phyloP scores from a whole-genome alignment of 1,140 invertebrate species.

The Nephotettix cincticeps region DNA sequence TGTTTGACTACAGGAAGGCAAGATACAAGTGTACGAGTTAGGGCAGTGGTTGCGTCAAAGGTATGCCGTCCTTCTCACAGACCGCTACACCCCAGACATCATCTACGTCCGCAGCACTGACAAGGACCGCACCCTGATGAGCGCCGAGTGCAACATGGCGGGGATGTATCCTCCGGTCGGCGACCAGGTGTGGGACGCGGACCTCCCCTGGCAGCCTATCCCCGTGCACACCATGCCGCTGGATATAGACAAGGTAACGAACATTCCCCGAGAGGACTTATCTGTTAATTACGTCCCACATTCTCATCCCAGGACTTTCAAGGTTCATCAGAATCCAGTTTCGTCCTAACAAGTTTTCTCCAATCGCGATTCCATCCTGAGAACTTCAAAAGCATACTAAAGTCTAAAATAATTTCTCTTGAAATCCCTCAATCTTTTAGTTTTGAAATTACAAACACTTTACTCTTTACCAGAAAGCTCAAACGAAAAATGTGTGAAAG shows the following conservation, averaged over 20 bases:
- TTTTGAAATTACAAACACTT: too few species aligned
- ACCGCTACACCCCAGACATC: slow-evolving; percentile 50
- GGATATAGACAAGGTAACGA: slow-evolving; percentile 60
- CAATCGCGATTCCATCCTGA: too few species aligned
- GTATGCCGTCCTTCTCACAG: slow-evolving; percentile 55
- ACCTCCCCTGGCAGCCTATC: slow-evolving; percentile 84
- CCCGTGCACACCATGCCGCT: slow-evolving; percentile 78
- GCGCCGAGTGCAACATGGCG: slow-evolving; percentile 79
- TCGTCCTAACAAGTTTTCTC: too few species aligned
- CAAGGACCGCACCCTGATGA: slow-evolving; percentile 87
- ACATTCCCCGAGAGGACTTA: too few species aligned
- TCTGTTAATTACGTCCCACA: too few species aligned
- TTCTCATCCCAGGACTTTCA: too few species aligned
- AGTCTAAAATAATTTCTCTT: too few species aligned
- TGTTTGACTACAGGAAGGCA: slow-evolving; percentile 61
- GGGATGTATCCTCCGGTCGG: slow-evolving; percentile 67
- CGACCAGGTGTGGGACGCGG: slow-evolving; percentile 61
- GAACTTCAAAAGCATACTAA: too few species aligned
- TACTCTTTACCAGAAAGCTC: too few species aligned
- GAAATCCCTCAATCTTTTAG: too few species aligned
- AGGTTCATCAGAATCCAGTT: too few species aligned
- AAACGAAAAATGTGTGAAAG: too few species aligned
- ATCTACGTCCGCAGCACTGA: slow-evolving; percentile 77
- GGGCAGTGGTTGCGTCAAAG: slow-evolving; percentile 61
- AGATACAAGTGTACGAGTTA: slow-evolving; percentile 70